phyloP scores from a whole-genome alignment of 2,888 invertebrate genomes.

The Rhagonycha lutea region DNA sequence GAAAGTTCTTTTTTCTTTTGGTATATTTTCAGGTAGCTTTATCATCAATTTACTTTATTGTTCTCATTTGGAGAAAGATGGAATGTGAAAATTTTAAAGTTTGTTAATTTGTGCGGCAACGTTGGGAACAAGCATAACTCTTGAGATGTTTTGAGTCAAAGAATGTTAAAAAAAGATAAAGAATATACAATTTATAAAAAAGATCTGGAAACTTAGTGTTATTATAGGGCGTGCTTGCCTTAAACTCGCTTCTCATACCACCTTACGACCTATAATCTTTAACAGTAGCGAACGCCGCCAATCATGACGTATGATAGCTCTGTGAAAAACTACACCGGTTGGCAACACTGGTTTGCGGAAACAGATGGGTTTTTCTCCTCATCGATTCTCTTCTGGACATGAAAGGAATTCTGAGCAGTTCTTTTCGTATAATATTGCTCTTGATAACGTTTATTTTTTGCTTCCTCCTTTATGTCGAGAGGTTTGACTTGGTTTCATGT shows the following conservation, averaged over 20 bases:
- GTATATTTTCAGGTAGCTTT: not conserved
- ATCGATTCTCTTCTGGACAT: constrained; percentile 42
- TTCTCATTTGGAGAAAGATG: not conserved
- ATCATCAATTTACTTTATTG: not conserved
- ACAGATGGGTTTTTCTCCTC: constrained; percentile 42
- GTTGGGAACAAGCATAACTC: constrained; percentile 1
- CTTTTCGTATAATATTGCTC: constrained; percentile 44
- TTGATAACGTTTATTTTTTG: constrained; percentile 44
- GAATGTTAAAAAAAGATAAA: constrained; percentile 10
- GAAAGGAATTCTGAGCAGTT: constrained; percentile 45
- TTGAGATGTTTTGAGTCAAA: not conserved
- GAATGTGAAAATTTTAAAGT: not conserved
- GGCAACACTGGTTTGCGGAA: constrained; percentile 32
- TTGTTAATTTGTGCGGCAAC: not conserved
- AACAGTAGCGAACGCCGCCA: constrained; percentile 19
- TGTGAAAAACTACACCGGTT: constrained; percentile 31
- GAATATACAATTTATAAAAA: constrained; percentile 8
- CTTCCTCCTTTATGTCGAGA: constrained; percentile 28
- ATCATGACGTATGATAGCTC: constrained; percentile 31
- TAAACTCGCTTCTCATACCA: constrained; percentile 17
- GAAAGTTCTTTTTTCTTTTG: not conserved
- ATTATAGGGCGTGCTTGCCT: constrained; percentile 20
- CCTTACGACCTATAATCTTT: constrained; percentile 23
- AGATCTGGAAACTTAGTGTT: constrained; percentile 13
- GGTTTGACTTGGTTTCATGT: constrained; percentile 26